Conservation (phyloP, 2,797 vertebrate genomes). For the Dicrostonyx torquatus region DNA sequence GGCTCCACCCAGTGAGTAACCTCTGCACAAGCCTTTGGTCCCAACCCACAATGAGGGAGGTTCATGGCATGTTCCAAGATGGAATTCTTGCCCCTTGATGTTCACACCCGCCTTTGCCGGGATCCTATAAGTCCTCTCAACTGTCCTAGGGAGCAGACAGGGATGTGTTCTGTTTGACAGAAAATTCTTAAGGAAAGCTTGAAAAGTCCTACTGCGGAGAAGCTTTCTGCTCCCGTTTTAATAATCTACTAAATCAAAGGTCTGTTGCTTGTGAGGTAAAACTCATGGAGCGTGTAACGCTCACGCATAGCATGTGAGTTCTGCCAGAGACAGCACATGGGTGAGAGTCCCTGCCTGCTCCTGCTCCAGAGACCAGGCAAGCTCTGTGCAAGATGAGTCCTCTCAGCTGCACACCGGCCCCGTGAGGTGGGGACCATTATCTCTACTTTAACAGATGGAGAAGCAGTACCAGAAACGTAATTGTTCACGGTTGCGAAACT, state of each 20-base stretch:
- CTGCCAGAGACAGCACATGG: fast-evolving
- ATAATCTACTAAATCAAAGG: constrained; percentile 81
- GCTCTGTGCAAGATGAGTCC: neutral
- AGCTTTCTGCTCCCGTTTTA: constrained; percentile 83
- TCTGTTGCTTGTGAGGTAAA: constrained; percentile 75
- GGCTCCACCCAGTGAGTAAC: neutral
- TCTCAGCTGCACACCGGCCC: neutral
- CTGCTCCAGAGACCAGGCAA: no score
- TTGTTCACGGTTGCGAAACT: neutral
- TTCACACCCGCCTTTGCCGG: neutral
- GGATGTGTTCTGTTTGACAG: neutral
- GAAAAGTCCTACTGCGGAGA: constrained; percentile 85
- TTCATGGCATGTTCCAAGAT: neutral
- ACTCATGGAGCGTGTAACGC: constrained; percentile 72
- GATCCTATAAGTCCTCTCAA: neutral
- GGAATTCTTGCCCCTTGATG: neutral
- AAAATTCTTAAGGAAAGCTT: neutral
- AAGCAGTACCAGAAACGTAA: neutral
- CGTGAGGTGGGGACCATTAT: neutral
- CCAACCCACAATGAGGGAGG: neutral
- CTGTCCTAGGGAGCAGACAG: neutral
- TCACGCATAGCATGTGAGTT: neutral
- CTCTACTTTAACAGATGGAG: neutral
- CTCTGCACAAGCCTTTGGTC: neutral
- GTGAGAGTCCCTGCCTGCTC: fast-evolving